Conservation (phyloP, 2,888 invertebrate genomes). For the Aporophyla nigra region DNA sequence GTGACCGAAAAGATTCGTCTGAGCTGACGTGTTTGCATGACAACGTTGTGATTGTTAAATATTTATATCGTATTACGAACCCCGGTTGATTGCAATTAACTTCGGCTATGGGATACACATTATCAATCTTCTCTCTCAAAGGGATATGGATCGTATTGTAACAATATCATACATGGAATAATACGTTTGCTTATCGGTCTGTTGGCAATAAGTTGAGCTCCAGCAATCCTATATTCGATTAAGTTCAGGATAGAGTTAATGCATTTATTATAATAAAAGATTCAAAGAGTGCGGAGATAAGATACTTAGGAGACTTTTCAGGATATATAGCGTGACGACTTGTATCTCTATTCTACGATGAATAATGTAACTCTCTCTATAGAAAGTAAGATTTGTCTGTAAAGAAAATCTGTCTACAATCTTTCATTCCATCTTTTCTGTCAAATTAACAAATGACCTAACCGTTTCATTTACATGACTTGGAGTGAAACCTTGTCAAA, state of each 20-base stretch:
- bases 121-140: slow-evolving; percentile 69
- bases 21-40: slow-evolving; percentile 50
- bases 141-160: slow-evolving; percentile 54
- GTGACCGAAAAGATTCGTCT: slow-evolving; percentile 60
- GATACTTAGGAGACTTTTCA: not conserved
- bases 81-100: slow-evolving; percentile 73
- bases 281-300: not conserved
- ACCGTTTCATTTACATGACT: too few species aligned
- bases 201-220: slow-evolving; percentile 6
- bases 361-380: not conserved
- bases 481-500: too few species aligned
- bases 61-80: slow-evolving; percentile 71
- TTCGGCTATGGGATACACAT: slow-evolving; percentile 56
- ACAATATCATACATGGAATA: slow-evolving; percentile 46
- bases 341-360: too few species aligned
- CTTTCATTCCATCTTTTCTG: not conserved
- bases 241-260: not conserved
- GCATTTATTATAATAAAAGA: not conserved
- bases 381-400: too few species aligned
- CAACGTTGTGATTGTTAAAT: slow-evolving; percentile 69
- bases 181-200: slow-evolving; percentile 30
- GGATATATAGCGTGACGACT: too few species aligned
- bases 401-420: not conserved
- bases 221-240: not conserved
- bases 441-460: not conserved